Evolutionary conservation across 2,113 vertebrate species (phyloP), one percentile per base, ranked within the genome.

Genomic region (Rynchops niger): DNA sequence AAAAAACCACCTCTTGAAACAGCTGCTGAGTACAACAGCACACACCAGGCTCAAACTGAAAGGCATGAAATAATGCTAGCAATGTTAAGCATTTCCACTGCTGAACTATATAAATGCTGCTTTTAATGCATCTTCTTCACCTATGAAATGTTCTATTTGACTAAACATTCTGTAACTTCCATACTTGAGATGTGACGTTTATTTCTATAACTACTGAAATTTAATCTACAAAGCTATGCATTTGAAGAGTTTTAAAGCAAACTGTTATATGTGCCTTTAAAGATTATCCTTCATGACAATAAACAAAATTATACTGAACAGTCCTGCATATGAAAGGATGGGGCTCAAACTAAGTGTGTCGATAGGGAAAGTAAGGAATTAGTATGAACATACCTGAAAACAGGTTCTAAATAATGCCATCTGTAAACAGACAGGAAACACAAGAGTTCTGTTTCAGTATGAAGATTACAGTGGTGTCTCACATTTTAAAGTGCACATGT

Each of bases 141-240:
- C 21, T 71, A 56, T 73, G 92, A 83, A 59, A 69, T 87, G 78
- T 87, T 91, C 90, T 87, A 90, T 43, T 87, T 53, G 45, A 66
- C 72, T 95, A 82, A 94, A 93, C 47, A 85, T 95, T 96, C 77
- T 88, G 83, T 90, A 94, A 94, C 90, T 96, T 97, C 82, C 58
- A 65, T 78, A 86, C 19, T 38, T 29, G 86, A 61, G 66, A 91
- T 78, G 45, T 43, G 70, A 86, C 55, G 63, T 85, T 94, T 92
- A 86, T 87, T 97, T 90, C 89, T 96, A 13, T 83, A 94, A 96
- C 76, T 89, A 85, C 3, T 74, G 69, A 95, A 86, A 93, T 56
- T 45, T 55, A 65, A 92, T 47, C 92, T 88, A 86, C 78, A 90
- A 73, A 49, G 88, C 86, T 49, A 92, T 40, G 59, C n/a, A 71